Evolutionary conservation across 2,797 vertebrate species (phyloP).

Genomic region (Triplophysa bombifrons): DNA sequence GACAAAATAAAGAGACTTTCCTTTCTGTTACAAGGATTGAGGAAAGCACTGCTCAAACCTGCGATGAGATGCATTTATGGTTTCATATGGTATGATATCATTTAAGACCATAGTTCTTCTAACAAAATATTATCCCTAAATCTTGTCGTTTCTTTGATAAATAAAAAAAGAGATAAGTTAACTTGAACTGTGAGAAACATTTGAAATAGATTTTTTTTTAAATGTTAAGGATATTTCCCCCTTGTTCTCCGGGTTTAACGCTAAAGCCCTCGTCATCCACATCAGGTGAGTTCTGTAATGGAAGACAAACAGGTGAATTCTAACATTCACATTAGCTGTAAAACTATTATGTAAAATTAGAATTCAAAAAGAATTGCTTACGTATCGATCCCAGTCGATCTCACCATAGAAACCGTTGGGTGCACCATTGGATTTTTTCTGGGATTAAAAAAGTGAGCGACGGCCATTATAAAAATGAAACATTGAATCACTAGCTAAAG

Average conservation of each 20-base stretch:
- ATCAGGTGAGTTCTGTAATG: conserved; percentile 88
- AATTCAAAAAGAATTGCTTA: conserved; percentile 73
- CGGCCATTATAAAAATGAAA: background rate
- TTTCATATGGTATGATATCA: too few relatives aligned
- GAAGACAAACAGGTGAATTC: background rate
- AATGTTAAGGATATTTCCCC: conserved; percentile 76
- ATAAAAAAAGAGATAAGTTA: background rate
- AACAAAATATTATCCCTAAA: background rate
- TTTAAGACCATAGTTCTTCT: too few relatives aligned
- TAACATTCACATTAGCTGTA: background rate
- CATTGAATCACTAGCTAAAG: conserved; percentile 7
- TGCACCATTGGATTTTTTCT: conserved; percentile 96
- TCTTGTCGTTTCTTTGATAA: background rate
- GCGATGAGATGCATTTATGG: background rate
- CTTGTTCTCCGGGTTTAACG: conserved; percentile 88
- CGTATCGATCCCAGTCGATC: conserved; percentile 99
- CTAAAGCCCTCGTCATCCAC: conserved; percentile 98
- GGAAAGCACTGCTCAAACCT: background rate
- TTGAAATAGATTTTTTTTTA: background rate
- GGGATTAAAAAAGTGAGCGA: conserved; percentile 58
- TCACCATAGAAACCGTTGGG: conserved; percentile 97
- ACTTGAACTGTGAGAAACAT: background rate
- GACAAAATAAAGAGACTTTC: background rate
- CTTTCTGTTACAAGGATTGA: background rate
- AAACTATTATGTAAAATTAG: background rate